These are phyloP conservation scores for Hemibagrus wyckioides DNA, from an alignment of 2,113 vertebrate genomes.

Conservation along the genomic window DNA sequence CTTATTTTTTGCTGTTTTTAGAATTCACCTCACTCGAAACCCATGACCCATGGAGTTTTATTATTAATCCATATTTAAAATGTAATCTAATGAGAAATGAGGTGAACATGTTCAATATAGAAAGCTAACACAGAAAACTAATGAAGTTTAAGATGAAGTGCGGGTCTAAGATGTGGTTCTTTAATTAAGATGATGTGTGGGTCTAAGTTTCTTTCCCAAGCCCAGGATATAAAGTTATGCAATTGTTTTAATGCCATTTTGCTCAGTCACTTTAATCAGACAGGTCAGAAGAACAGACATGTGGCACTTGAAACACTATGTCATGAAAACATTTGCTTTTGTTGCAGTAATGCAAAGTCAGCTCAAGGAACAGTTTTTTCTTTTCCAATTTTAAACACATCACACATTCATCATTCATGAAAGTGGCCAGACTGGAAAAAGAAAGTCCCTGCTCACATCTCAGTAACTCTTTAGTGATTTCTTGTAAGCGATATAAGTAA, in stretches of 20 bases:
- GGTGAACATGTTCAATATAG: not conserved
- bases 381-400: not conserved
- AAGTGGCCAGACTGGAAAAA: constrained; percentile 1
- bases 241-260: constrained; percentile 1
- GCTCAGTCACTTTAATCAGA: not conserved
- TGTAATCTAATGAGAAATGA: not conserved
- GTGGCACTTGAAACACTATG: not conserved
- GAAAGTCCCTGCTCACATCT: not conserved
- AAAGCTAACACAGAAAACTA: not conserved
- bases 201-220: not conserved
- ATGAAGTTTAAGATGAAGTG: no score
- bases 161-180: no score
- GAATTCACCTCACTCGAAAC: not conserved
- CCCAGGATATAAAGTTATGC: not conserved
- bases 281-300: not conserved
- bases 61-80: not conserved
- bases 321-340: not conserved
- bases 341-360: not conserved
- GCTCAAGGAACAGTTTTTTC: not conserved
- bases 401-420: constrained; percentile 1
- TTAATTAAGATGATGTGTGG: not conserved
- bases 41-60: not conserved
- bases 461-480: constrained; percentile 21
- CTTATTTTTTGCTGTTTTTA: not conserved
- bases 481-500: constrained; percentile 8